Evolutionary conservation across 2,797 vertebrate genomes (phyloP), one percentile per base, ranked within the genome.

Genomic region (Artibeus lituratus): DNA sequence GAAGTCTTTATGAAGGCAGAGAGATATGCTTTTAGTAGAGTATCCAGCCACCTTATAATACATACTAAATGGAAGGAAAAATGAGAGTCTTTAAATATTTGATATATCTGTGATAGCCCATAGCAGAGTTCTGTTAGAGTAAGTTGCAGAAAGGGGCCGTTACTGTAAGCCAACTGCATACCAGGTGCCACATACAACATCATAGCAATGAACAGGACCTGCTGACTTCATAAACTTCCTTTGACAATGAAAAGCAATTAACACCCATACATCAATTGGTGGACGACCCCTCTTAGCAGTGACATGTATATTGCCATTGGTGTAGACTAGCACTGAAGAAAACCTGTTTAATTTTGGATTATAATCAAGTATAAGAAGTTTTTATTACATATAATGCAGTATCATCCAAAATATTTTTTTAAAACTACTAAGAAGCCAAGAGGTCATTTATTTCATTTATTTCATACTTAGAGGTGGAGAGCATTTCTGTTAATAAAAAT

Each of bases 1-100:
- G 95, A 96, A 94, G 70, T 97, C 98, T 98, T 98, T 97, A 98
- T 97, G 96, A 97, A 97, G 47, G 88, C 87, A 97, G 51, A 96
- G 69, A 97, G 84, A 98, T 97, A 86, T 97, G 84, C 88, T 95
- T 91, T 93, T 92, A 97, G 96, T 89, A 97, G 96, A 86, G 70
- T 97, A 97, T 77, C 95, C 91, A 96, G 82, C 96, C 97, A 81
- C 7, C 35, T 97, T 98, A 97, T 97, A 95, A 88, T 95, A 95
- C 81, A 88, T 81, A 82, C 72, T 96, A 97, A 97, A 93, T 94
- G 94, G 92, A 97, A 39, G 67, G 62, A 49, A 32, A 87, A 97
- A 95, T 76, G 7, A 65, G 53, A 8, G 19, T 47, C 87, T 95
- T 96, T 95, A 97, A 98, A 96, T 98, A 97, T 96, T 97, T 96